Evolutionary conservation across 2,888 invertebrate species (phyloP).

Genomic region (Beris morrisii): DNA sequence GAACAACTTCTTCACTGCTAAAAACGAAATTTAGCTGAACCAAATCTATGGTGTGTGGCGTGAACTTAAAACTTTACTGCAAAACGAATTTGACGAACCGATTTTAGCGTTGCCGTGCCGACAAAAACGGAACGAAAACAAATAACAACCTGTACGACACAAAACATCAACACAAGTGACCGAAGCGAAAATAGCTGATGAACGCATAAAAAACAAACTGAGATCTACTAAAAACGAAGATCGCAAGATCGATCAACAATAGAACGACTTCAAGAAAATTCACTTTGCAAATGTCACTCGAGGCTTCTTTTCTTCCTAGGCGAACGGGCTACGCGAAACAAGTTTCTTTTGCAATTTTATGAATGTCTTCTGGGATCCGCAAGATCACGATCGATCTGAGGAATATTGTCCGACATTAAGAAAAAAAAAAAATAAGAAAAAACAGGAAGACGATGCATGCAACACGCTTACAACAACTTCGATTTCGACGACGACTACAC

Average conservation of each 20-base stretch:
- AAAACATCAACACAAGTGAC: conserved; percentile 19
- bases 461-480: too few species aligned
- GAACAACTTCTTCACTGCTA: too few species aligned
- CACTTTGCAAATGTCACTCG: conserved; percentile 26
- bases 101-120: too few species aligned
- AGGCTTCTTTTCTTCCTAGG: not conserved
- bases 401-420: too few species aligned
- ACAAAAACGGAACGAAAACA: not conserved
- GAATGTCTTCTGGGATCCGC: too few species aligned
- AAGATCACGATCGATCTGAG: too few species aligned
- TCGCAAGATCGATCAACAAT: conserved; percentile 2
- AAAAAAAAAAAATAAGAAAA: too few species aligned
- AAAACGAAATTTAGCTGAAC: too few species aligned
- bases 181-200: conserved; percentile 23
- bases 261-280: conserved; percentile 14
- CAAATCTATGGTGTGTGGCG: too few species aligned
- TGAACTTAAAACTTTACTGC: too few species aligned
- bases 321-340: not conserved
- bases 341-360: not conserved
- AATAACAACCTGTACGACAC: conserved; percentile 5
- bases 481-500: conserved; percentile 8
- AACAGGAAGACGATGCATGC: too few species aligned
- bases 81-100: too few species aligned
- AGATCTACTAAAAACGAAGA: conserved; percentile 14
- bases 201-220: conserved; percentile 4